phyloP scores from a whole-genome alignment of 2,888 invertebrate species.

The Antitype chi region DNA sequence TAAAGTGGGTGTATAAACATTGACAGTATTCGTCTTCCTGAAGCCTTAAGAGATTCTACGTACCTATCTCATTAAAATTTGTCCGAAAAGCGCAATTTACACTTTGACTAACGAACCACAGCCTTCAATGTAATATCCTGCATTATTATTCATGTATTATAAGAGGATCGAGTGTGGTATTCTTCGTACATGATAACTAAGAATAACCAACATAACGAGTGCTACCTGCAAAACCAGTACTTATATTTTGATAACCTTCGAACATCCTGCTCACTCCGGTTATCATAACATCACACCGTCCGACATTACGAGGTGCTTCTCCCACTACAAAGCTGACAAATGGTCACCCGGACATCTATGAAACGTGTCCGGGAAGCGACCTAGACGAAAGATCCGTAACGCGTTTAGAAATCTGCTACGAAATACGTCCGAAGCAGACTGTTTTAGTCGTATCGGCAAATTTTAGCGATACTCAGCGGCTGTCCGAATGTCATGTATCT shows the following conservation, averaged over 20 bases:
- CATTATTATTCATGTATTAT: background rate
- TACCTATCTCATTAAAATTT: conserved; percentile 5
- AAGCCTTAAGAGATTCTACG: background rate
- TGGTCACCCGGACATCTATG: conserved; percentile 42
- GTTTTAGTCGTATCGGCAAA: background rate
- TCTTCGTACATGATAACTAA: background rate
- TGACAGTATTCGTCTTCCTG: conserved; percentile 8
- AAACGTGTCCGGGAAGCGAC: conserved; percentile 55
- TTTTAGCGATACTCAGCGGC: conserved; percentile 7
- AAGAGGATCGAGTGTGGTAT: background rate
- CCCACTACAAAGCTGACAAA: conserved; percentile 55
- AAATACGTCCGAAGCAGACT: background rate
- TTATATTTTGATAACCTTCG: conserved; percentile 7
- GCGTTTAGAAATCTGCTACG: conserved; percentile 17
- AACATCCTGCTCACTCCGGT: conserved; percentile 4
- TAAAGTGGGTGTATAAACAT: conserved; percentile 24
- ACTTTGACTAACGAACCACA: background rate
- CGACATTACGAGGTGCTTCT: conserved; percentile 48
- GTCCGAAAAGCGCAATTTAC: background rate
- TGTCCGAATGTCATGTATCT: conserved; percentile 18
- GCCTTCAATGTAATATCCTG: background rate
- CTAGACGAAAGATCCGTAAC: conserved; percentile 28
- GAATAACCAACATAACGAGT: background rate
- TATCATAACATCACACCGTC: conserved; percentile 39
- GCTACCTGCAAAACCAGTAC: background rate